phyloP scores from a whole-genome alignment of 1,140 invertebrate genomes.

The Prorops nasuta region DNA sequence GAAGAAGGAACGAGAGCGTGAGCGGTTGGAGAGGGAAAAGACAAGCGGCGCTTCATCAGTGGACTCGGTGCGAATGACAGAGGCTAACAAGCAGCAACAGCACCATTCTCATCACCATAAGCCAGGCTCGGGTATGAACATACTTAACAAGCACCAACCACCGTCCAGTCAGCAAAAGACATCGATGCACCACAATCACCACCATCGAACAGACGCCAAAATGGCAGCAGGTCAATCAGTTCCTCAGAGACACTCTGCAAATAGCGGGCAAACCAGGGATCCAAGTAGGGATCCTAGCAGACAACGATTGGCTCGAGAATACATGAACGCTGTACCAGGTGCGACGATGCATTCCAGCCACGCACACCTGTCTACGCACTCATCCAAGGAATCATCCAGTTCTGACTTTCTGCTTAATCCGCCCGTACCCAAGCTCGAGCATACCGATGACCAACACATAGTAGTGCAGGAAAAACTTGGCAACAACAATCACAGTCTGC shows the following conservation, averaged over 20 bases:
- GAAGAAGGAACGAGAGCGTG: conserved; percentile 56
- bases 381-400: conserved; percentile 10
- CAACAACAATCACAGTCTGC: conserved; percentile 35
- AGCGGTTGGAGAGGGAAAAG: conserved; percentile 46
- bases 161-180: conserved; percentile 33
- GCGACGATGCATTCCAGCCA: conserved; percentile 14
- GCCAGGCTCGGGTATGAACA: conserved; percentile 19
- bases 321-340: conserved; percentile 15
- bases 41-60: conserved; percentile 4
- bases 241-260: conserved; percentile 35
- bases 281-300: conserved; percentile 31
- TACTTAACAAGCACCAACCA: conserved; percentile 36
- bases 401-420: conserved; percentile 12
- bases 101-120: conserved; percentile 45
- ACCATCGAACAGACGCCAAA: conserved; percentile 46
- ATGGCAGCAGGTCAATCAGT: conserved; percentile 21
- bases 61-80: conserved; percentile 13
- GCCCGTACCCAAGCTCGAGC: conserved; percentile 12
- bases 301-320: conserved; percentile 39
- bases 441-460: conserved; percentile 12
- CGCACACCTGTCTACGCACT: conserved; percentile 9
- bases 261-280: conserved; percentile 24
- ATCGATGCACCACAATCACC: conserved; percentile 43
- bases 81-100: conserved; percentile 34
- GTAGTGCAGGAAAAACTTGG: conserved; percentile 34